Base-by-base conservation (phyloP, 1,140 invertebrate species). In the Brachionus koreanus region DNA sequence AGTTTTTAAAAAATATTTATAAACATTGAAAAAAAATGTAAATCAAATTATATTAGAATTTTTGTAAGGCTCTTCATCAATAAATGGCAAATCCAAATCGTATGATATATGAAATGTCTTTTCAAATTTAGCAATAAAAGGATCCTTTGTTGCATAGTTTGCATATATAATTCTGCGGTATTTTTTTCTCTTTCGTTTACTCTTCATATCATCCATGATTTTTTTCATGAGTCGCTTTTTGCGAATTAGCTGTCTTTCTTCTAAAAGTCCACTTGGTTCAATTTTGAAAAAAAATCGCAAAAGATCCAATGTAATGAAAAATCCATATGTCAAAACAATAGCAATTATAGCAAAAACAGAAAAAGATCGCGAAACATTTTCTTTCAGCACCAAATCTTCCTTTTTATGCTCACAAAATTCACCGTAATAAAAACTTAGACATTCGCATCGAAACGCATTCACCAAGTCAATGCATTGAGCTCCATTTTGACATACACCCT, bases 151-250 rank as follows among this genome's bases (percentile, higher is more conserved):
- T 12, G 39, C n/a, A 46, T 25, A 46, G 39, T 74, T 74, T 19
- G 49, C 35, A 23, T 79, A 79, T n/a, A 79, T 79, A 16, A 61
- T 39, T 19, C 39, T 79, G 5, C 76, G 76, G 35, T 79, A 79
- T 23, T 43, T 57, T 61, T 65, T 57, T 65, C 76, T 29, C 23
- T 79, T 79, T 57, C 33, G n/a, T 19, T 79, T 79, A 25, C 37
- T 65, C 57, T 61, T 79, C 76, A 79, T 61, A 39, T 79, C 76
- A 35, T 61, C 61, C 46, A 79, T 79, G 12, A 79, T 79, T 43
- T 79, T 57, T 61, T 79, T 79, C 49, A 79, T 57, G 1, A 79
- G 25, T 19, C 49, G 23, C 12, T 65, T 57, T 39, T 65, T 57
- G 3, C 49, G 23, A 61, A 79, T 61, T 12, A 79, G n/a, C 12